These are phyloP conservation scores for Saccopteryx bilineata DNA, from an alignment of 2,113 vertebrate species.

Conservation along the genomic window DNA sequence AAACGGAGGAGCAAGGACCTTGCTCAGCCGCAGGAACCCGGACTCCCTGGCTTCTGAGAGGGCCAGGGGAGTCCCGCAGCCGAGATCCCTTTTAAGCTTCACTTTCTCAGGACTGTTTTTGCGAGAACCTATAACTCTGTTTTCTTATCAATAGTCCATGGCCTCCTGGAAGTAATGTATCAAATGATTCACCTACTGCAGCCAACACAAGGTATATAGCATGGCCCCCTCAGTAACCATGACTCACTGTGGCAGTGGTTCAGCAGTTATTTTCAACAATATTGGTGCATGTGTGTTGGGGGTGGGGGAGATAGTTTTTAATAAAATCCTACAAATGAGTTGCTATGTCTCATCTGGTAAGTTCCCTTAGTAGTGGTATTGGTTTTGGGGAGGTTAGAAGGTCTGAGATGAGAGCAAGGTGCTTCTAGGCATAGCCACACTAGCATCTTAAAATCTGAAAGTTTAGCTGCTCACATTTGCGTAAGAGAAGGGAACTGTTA, in stretches of 20 bases:
- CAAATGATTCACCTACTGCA: slow-evolving; percentile 40
- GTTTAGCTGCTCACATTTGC: not conserved
- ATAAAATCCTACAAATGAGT: not conserved
- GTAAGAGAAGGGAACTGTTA: slow-evolving; percentile 21
- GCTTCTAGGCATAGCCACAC: not conserved
- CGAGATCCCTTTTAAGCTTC: not conserved
- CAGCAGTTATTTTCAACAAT: slow-evolving; percentile 11
- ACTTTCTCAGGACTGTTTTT: not conserved
- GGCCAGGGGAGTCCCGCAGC: not conserved
- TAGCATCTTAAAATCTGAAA: not conserved
- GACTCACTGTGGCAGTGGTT: slow-evolving; percentile 24
- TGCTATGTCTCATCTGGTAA: not conserved
- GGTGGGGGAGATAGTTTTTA: not conserved
- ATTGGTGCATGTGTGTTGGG: not conserved
- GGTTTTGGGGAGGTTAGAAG: slow-evolving; percentile 1
- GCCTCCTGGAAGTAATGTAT: slow-evolving; percentile 28
- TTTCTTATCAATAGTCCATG: slow-evolving; percentile 49
- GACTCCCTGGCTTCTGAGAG: not conserved
- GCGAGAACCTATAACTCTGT: not conserved
- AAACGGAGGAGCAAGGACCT: not conserved
- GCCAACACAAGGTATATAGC: slow-evolving; percentile 10
- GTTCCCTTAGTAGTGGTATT: not conserved
- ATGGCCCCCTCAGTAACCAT: not conserved
- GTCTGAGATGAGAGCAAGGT: not conserved
- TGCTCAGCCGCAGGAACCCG: not conserved